Base-by-base conservation (phyloP, 2,888 invertebrate species). In the Andrena haemorrhoa region DNA sequence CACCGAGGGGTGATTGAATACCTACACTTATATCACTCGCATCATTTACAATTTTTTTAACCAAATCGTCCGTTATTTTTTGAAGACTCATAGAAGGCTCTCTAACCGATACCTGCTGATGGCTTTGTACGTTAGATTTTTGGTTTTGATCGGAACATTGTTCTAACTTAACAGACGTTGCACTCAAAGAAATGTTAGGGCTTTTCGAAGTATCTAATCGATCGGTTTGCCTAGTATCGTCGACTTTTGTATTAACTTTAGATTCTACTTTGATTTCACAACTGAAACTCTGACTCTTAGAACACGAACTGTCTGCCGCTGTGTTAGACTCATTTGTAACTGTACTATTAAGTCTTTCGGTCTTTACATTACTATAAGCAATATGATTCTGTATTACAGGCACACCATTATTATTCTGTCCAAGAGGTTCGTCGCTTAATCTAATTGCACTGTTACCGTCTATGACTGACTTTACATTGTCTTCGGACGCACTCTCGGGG, bases 301-400 rank as follows among this genome's bases (percentile, higher is more conserved):
- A 79, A 83, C 88, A 86, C 63, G 82, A 79, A 72, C 78, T 87
- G 69, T 86, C 86, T 64, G 79, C 56, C 64, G 71, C 66, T 51
- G 65, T 64, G 16, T 70, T 76, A 80, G 82, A 74, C 78, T 82
- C 83, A 33, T 79, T 86, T 58, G 75, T 81, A 78, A 83, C 63
- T 72, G 79, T 79, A 80, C 63, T 84, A 75, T 89, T 88, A 64
- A 82, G 77, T 83, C 83, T 90, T 63, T 90, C 90, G n/a, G 89
- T 79, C 75, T 90, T 91, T 76, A 88, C 81, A 74, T 89, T 89
- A 91, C 83, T 86, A 87, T 88, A 92, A 82, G 89, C 89, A 86
- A 93, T 88, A 83, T 92, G 91, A 90, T 93, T 92, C 88, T 91
- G 90, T 86, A 91, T 90, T 89, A 92, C 90, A 92, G 92, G 91